These are phyloP conservation scores for Dicrurus megarhynchus DNA, from an alignment of 2,113 vertebrate species.

Conservation along the genomic window DNA sequence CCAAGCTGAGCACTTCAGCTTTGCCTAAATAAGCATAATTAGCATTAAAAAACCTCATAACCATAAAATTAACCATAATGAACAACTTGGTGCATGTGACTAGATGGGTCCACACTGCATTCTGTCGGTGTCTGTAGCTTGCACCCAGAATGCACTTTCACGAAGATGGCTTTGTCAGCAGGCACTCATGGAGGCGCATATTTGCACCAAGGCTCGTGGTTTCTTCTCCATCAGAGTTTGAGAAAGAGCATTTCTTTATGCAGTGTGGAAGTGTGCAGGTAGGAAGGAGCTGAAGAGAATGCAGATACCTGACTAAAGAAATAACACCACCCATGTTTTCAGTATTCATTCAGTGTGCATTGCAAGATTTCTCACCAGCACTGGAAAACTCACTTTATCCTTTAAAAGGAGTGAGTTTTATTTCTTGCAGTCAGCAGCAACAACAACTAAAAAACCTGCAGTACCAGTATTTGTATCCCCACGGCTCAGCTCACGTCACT, in stretches of 20 bases:
- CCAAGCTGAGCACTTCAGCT: not conserved
- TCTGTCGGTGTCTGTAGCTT: fast-evolving
- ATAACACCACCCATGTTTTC: not conserved
- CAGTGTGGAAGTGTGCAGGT: not conserved
- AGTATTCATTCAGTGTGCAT: not conserved
- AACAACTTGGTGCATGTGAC: not conserved
- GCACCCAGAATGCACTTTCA: not conserved
- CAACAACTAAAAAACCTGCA: not conserved
- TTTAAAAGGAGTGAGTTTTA: not conserved
- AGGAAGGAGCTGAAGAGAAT: not conserved
- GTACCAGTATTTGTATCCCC: not conserved
- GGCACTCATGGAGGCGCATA: fast-evolving
- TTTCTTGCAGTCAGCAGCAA: not conserved
- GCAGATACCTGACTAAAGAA: not conserved
- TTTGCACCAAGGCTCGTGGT: fast-evolving
- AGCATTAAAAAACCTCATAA: not conserved
- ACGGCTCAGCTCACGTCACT: not conserved
- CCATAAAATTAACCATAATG: not conserved
- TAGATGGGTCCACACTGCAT: not conserved
- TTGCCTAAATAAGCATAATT: not conserved
- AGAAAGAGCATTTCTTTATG: not conserved
- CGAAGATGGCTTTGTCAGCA: not conserved
- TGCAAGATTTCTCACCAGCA: not conserved
- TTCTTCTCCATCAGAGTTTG: not conserved
- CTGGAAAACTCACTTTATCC: not conserved